Percentiles rank a stretch among this genome's conserved stretches.
Evolutionary conservation across 2,888 invertebrate genomes (phyloP).

Genomic region (Eupithecia pulchellata): DNA sequence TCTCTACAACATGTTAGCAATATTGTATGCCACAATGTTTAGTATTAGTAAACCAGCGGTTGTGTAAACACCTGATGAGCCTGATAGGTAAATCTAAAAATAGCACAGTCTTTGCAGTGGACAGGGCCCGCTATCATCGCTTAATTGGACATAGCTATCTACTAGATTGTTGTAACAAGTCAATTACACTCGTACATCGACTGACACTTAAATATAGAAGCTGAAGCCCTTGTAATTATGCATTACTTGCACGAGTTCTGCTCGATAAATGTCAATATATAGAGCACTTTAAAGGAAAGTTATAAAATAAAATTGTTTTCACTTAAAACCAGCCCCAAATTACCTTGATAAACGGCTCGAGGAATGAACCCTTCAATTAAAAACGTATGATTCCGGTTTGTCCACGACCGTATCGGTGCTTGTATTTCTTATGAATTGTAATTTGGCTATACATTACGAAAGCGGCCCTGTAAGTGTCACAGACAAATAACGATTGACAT

Average conservation of each 20-base stretch:
- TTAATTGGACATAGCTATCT: neutral
- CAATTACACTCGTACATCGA: constrained; percentile 6
- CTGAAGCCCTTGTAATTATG: constrained; percentile 10
- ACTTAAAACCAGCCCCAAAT: constrained; percentile 72
- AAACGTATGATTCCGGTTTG: constrained; percentile 69
- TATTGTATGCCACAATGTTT: constrained; percentile 36
- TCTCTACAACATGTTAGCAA: constrained; percentile 41
- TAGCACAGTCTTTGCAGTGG: neutral
- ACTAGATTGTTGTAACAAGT: constrained; percentile 2
- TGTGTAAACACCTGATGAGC: constrained; percentile 6
- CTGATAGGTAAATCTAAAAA: constrained; percentile 10
- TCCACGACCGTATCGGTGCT: constrained; percentile 48
- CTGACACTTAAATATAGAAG: constrained; percentile 14
- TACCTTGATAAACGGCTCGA: constrained; percentile 70
- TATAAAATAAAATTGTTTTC: constrained; percentile 74
- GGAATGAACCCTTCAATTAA: constrained; percentile 77
- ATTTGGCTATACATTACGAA: constrained; percentile 69
- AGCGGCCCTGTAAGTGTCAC: constrained; percentile 59
- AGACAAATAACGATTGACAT: constrained; percentile 57
- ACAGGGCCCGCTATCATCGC: constrained; percentile 7
- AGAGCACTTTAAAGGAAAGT: constrained; percentile 75
- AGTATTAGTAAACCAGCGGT: constrained; percentile 16
- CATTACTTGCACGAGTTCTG: constrained; percentile 31
- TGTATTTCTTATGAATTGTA: constrained; percentile 59
- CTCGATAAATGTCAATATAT: constrained; percentile 71